These are phyloP conservation scores for Philonicus albiceps DNA, from an alignment of 2,888 invertebrate species.

Conservation along the genomic window DNA sequence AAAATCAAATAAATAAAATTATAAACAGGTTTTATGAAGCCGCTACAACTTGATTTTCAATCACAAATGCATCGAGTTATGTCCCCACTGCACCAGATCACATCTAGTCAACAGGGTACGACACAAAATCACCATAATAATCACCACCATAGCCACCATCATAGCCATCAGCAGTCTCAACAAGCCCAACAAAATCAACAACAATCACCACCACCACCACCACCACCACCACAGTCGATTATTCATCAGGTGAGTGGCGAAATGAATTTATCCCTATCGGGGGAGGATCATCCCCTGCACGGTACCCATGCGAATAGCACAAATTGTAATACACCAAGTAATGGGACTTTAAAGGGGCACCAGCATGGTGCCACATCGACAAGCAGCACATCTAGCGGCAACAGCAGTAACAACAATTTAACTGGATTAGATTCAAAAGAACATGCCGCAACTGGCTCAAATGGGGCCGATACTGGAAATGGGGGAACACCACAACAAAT, in stretches of 20 bases:
- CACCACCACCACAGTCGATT: constrained; percentile 41
- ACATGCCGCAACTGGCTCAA: neutral
- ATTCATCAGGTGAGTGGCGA: constrained; percentile 46
- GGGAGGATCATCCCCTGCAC: constrained; percentile 1
- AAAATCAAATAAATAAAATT: neutral
- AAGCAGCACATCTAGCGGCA: constrained; percentile 41
- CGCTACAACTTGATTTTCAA: constrained; percentile 52
- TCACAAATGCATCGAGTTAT: constrained; percentile 50
- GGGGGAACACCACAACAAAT: neutral
- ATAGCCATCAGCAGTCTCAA: constrained; percentile 44
- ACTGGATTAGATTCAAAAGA: neutral
- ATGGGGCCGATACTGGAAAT: neutral
- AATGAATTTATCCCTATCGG: neutral
- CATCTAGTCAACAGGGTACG: constrained; percentile 40
- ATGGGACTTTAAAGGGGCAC: neutral
- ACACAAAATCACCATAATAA: constrained; percentile 56
- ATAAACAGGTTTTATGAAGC: constrained; percentile 50
- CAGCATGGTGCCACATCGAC: constrained; percentile 34
- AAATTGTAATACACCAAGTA: neutral
- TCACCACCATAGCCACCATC: constrained; percentile 44
- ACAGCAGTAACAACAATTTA: constrained; percentile 15
- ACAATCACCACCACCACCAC: too few relatives aligned
- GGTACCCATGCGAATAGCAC: neutral
- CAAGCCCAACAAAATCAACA: constrained; percentile 41
- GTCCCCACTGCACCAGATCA: constrained; percentile 48